These are phyloP conservation scores for Chrysochloris asiatica DNA, from an alignment of 2,113 vertebrate genomes.

Conservation along the genomic window DNA sequence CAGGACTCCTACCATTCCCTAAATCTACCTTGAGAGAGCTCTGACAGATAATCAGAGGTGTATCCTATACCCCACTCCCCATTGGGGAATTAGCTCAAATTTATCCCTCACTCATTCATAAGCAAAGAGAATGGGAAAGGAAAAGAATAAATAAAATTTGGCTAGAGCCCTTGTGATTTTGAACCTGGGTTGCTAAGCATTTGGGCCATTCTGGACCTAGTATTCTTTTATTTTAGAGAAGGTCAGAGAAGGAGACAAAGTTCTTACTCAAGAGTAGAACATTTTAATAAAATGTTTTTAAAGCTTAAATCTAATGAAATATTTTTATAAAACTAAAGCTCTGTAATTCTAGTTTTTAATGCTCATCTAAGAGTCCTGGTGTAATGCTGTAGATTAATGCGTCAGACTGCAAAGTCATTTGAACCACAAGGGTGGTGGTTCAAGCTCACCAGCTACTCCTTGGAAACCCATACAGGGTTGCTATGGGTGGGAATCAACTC, in stretches of 20 bases:
- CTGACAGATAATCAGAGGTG: background rate
- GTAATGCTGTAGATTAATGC: too few relatives aligned
- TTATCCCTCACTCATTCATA: background rate
- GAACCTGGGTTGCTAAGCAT: background rate
- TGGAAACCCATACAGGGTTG: too few relatives aligned
- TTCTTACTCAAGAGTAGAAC: constrained; percentile 16
- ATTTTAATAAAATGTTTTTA: background rate
- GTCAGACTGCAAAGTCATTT: too few relatives aligned
- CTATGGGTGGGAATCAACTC: too few relatives aligned
- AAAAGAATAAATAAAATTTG: background rate
- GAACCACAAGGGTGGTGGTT: too few relatives aligned
- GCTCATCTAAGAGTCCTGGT: too few relatives aligned
- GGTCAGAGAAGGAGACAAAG: background rate
- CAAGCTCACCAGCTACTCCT: too few relatives aligned
- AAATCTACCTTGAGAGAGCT: background rate
- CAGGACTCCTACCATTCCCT: background rate
- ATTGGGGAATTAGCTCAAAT: background rate
- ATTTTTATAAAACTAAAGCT: too few relatives aligned
- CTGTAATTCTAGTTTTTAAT: too few relatives aligned
- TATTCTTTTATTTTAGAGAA: background rate
- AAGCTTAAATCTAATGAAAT: constrained; percentile 21
- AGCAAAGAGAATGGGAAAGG: constrained; percentile 8
- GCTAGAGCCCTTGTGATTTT: background rate
- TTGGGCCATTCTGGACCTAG: background rate
- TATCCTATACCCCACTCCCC: background rate